Evolutionary conservation across 2,888 invertebrate species (phyloP).

Genomic region (Tetranychus truncatus): DNA sequence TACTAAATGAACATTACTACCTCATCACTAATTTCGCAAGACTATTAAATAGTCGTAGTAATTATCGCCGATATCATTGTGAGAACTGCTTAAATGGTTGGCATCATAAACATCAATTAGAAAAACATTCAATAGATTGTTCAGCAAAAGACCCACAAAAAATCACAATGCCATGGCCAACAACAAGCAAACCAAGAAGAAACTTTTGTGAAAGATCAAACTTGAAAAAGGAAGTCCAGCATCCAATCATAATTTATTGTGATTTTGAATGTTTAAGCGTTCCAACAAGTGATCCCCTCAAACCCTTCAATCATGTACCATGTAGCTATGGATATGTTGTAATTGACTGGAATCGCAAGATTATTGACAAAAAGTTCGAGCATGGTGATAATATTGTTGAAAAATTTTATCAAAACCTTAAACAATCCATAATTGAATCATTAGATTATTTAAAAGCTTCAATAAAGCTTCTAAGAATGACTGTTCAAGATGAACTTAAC

Average conservation of each 20-base stretch:
- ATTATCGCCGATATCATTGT: neutral
- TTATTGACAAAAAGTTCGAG: neutral
- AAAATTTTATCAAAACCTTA: neutral
- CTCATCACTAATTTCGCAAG: neutral
- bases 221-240: neutral
- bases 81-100: neutral
- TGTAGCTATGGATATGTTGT: neutral
- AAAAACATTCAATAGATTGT: neutral
- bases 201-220: neutral
- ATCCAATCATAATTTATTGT: neutral
- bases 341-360: neutral
- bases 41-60: neutral
- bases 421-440: neutral
- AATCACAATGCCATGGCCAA: neutral
- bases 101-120: neutral
- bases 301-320: neutral
- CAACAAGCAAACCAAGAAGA: neutral
- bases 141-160: neutral
- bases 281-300: neutral
- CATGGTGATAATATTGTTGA: neutral
- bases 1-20: neutral
- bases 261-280: neutral
- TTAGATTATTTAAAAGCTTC: neutral
- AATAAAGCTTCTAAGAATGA: neutral
- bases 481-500: neutral